phyloP scores from a whole-genome alignment of 2,888 invertebrate species.

The Camponotus fellah region DNA sequence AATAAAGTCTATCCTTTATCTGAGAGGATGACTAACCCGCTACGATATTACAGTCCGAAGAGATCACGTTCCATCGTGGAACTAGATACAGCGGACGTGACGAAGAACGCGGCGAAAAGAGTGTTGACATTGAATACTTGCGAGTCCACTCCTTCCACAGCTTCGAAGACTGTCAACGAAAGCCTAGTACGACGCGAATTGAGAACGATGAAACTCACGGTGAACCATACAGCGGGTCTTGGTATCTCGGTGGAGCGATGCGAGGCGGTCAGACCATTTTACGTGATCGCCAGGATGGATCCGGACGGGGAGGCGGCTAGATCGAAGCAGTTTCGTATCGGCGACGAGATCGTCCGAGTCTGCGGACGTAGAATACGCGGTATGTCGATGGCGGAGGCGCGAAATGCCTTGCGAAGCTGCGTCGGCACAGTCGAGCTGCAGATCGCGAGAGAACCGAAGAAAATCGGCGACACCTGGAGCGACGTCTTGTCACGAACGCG shows the following conservation, averaged over 20 bases:
- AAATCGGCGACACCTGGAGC: conserved; percentile 80
- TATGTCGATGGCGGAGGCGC: conserved; percentile 82
- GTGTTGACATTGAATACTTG: neutral
- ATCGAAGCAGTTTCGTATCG: conserved; percentile 86
- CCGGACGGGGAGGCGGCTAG: conserved; percentile 78
- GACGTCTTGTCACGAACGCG: conserved; percentile 74
- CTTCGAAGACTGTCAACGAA: conserved; percentile 46
- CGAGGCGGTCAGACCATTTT: conserved; percentile 81
- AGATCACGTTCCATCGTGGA: conserved; percentile 79
- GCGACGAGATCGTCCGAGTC: conserved; percentile 88
- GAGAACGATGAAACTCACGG: conserved; percentile 79
- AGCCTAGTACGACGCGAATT: conserved; percentile 78
- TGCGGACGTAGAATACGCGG: conserved; percentile 87
- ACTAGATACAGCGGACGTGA: conserved; percentile 45
- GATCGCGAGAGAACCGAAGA: conserved; percentile 81
- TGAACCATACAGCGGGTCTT: conserved; percentile 74
- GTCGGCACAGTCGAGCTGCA: conserved; percentile 80
- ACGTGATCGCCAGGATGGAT: conserved; percentile 80
- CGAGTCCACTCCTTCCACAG: neutral
- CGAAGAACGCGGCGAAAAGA: conserved; percentile 69
- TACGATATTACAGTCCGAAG: conserved; percentile 80
- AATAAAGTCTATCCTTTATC: conserved; percentile 66
- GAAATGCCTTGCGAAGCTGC: conserved; percentile 78
- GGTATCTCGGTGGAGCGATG: conserved; percentile 80
- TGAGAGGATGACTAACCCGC: conserved; percentile 12